phyloP scores from a whole-genome alignment of 92 coral and sea anemone genomes.

The Umimayanthus kanabou region DNA sequence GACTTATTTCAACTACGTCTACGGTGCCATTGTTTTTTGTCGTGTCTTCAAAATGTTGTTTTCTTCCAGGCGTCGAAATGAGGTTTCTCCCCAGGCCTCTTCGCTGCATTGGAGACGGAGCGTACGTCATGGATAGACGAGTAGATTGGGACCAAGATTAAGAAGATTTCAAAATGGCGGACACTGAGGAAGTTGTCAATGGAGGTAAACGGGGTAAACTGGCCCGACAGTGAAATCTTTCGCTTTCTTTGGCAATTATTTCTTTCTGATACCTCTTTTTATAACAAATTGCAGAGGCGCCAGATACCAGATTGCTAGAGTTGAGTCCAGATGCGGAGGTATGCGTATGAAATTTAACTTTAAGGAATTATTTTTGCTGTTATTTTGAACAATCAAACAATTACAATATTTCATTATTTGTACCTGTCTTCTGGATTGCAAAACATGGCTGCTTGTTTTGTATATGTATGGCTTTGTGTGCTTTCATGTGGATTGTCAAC shows the following conservation, averaged over 20 bases:
- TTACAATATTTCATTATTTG: neutral
- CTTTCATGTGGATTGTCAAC: neutral
- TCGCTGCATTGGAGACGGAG: neutral
- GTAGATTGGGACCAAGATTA: slow-evolving; percentile 1
- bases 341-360: neutral
- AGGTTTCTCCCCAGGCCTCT: neutral
- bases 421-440: neutral
- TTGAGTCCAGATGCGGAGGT: slow-evolving; percentile 38
- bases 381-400: too few relatives aligned
- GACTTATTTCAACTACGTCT: neutral
- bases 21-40: neutral
- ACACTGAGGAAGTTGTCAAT: slow-evolving; percentile 13
- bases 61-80: slow-evolving; percentile 17
- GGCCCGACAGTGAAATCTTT: neutral
- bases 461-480: neutral
- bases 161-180: slow-evolving; percentile 26
- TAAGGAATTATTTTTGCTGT: neutral
- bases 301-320: slow-evolving; percentile 19
- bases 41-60: neutral
- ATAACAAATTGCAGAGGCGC: neutral
- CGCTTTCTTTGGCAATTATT: neutral
- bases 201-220: slow-evolving; percentile 9
- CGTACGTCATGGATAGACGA: neutral
- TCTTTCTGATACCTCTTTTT: neutral
- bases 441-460: neutral